These are phyloP conservation scores for Tapirus terrestris DNA, from an alignment of 2,113 vertebrate genomes.

Conservation along the genomic window DNA sequence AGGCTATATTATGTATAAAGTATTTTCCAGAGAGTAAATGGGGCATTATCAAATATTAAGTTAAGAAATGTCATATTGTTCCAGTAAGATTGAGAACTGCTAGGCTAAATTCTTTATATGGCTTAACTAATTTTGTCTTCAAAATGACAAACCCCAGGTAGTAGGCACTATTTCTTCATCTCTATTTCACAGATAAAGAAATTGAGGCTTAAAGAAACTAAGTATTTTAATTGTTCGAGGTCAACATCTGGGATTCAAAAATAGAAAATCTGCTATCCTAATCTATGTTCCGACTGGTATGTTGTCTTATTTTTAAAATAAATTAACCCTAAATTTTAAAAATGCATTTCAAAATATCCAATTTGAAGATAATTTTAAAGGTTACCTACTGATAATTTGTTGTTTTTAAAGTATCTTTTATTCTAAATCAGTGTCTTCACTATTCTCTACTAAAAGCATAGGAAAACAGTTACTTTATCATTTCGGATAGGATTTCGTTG, in stretches of 20 bases:
- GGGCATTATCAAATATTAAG: background rate
- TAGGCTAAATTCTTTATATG: background rate
- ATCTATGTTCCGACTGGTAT: background rate
- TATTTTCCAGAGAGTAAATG: background rate
- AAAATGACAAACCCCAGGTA: background rate
- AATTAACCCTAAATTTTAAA: background rate
- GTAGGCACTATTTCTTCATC: background rate
- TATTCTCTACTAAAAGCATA: background rate
- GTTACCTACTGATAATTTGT: background rate
- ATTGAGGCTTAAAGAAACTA: background rate
- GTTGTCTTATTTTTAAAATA: background rate
- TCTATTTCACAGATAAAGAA: background rate
- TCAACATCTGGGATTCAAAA: background rate
- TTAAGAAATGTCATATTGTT: background rate
- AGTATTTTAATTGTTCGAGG: background rate
- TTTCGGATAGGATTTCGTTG: background rate
- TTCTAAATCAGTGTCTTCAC: background rate
- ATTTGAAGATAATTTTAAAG: conserved; percentile 10
- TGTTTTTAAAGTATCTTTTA: background rate
- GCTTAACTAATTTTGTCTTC: background rate
- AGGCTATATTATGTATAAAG: background rate
- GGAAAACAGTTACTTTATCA: background rate
- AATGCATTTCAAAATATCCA: background rate
- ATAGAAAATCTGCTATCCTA: background rate
- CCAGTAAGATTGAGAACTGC: background rate